Base-by-base conservation (phyloP, 2,113 vertebrate genomes). In the Sardina pilchardus region DNA sequence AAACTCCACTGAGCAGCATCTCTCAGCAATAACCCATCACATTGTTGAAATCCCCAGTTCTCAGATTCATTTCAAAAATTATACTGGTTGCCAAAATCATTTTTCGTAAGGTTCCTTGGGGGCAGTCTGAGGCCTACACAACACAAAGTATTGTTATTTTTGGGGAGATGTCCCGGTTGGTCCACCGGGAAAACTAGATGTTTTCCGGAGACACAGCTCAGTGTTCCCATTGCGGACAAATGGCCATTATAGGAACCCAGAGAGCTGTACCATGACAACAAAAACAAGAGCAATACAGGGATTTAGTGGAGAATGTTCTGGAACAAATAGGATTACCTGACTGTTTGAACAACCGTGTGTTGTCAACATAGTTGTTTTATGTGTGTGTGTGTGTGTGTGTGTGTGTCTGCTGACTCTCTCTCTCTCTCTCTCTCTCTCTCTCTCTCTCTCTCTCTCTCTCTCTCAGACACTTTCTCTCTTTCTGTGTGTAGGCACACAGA, bases 331-430 rank as follows among this genome's bases (percentile, higher is more conserved):
- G 63, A 67, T 67, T 67, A 67, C 63, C n/a, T 67, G 63, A n/a
- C 63, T 67, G 7, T 67, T 67, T 67, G 63, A 67, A 7, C 63
- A 67, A 24, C 21, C 26, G 1, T 67, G 56, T 59, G n/a, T 67
- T 67, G n/a, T 67, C 30, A 30, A 26, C n/a, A 67, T 24, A 56
- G 50, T 56, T 24, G 8, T n/a, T 56, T 56, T 63, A 6, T 80
- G 9, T 83, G 30, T 34, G 14, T 81, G 30, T 39, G 59, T 56
- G 75, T 50, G 84, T 63, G n/a, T 42, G 36, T 81, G 30, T 88
- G 45, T 36, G 36, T 67, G 44, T 45, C 2, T 56, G 53, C 39
- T 39, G 39, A 39, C 48, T 50, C 48, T 50, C 48, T 50, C 1
- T 50, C 17, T 2, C 17, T 50, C 48, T 50, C 6, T 50, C 6